Evolutionary conservation across 2,888 invertebrate species (phyloP).

Genomic region (Eudemis profundana): DNA sequence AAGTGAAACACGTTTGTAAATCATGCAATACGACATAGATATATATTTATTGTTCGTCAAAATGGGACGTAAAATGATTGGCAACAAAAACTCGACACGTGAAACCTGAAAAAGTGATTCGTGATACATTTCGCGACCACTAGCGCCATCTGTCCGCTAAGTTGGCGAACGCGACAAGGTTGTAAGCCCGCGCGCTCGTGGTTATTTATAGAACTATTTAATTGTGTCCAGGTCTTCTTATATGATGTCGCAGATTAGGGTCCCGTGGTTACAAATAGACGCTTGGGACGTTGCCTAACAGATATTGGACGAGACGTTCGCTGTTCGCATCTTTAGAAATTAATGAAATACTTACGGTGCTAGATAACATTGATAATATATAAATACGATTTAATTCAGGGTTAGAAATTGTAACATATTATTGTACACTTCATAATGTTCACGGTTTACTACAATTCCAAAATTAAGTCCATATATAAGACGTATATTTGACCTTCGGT

Average conservation of each 20-base stretch:
- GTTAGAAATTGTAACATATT: too few species aligned
- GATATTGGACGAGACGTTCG: background rate
- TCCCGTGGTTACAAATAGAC: constrained; percentile 38
- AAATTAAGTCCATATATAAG: too few species aligned
- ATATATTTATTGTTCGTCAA: background rate
- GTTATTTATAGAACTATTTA: constrained; percentile 52
- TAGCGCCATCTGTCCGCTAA: constrained; percentile 74
- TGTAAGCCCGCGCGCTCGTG: constrained; percentile 48
- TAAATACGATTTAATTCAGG: too few species aligned
- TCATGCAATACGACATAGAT: background rate
- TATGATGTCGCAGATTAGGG: constrained; percentile 31
- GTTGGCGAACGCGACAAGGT: constrained; percentile 64
- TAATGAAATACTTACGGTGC: too few species aligned
- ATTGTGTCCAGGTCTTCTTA: constrained; percentile 47
- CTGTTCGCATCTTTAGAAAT: too few species aligned
- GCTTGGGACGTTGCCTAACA: background rate
- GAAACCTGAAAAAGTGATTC: constrained; percentile 51
- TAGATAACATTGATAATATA: too few species aligned
- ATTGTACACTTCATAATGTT: too few species aligned
- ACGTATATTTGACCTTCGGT: too few species aligned
- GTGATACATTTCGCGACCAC: constrained; percentile 55
- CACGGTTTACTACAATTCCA: too few species aligned
- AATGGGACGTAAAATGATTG: constrained; percentile 37
- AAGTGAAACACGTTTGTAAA: background rate
- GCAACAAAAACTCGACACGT: constrained; percentile 46